Conservation (phyloP, 1,140 invertebrate species). For the Geopemphigus sp. region DNA sequence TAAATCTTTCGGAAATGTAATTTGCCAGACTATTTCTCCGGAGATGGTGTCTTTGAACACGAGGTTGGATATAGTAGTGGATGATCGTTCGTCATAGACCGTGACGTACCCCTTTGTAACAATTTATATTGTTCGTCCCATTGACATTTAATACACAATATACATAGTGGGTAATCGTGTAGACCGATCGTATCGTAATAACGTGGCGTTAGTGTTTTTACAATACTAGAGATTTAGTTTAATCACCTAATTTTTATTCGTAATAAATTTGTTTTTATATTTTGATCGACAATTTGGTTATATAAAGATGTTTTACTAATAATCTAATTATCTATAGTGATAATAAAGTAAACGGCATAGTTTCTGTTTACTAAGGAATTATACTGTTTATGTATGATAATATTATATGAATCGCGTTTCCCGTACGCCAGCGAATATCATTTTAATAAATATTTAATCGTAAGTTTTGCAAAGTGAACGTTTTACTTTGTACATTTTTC, state of each 20-base stretch:
- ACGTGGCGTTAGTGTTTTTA: neutral
- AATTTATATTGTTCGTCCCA: slow-evolving; percentile 16
- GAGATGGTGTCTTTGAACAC: slow-evolving; percentile 12
- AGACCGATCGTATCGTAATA: neutral
- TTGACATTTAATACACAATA: neutral
- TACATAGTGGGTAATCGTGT: slow-evolving; percentile 10
- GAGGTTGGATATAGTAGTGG: neutral
- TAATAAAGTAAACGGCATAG: neutral
- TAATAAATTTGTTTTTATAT: neutral
- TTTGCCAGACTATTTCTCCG: slow-evolving; percentile 36
- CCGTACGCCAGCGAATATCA: too few relatives aligned
- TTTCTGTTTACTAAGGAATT: neutral
- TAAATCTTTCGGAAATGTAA: slow-evolving; percentile 42
- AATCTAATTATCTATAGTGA: neutral
- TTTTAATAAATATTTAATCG: too few relatives aligned
- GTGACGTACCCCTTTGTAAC: slow-evolving; percentile 14
- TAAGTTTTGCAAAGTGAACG: too few relatives aligned
- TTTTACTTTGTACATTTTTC: too few relatives aligned
- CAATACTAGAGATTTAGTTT: neutral
- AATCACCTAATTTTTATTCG: neutral
- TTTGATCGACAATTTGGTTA: too few relatives aligned
- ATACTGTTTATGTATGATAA: neutral
- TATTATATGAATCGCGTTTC: too few relatives aligned
- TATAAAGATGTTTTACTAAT: neutral
- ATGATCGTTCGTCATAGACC: slow-evolving; percentile 27